Evolutionary conservation across 2,113 vertebrate species (phyloP), one percentile per base, ranked within the genome.

Genomic region (Rallus limicola): DNA sequence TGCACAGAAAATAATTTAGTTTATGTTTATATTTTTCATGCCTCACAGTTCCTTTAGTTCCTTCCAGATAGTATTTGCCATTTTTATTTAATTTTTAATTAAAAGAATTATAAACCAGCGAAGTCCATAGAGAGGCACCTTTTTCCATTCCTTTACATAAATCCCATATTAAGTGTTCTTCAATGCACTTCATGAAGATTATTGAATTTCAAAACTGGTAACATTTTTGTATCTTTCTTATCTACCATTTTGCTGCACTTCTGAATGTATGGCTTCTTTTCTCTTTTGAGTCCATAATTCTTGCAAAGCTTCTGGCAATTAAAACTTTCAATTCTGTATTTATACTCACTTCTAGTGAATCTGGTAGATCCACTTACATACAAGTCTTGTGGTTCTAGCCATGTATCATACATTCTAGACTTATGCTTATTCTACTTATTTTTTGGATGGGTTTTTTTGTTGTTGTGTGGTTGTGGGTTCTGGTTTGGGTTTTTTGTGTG

Each of bases 41-140:
- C 26, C 46, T 28, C 59, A 70, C 36, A 59, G 68, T 91, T 91
- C 84, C 74, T 87, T 89, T 69, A 44, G 34, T 58, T 91, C 26
- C 60, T 89, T 53, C 12, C 65, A 79, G 80, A 91, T 48, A 26
- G 19, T 42, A 71, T 81, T 84, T 92, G 58, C 38, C 34, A 28
- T 55, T 89, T 92, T 40, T 1, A 65, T 94, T 86, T 82, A 56
- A 50, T 75, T 93, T 93, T 87, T 87, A 78, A 95, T 87, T 90
- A 85, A 90, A 85, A 4, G 4, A 60, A 75, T 75, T 58, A 71
- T 78, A 64, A 68, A 89, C 34, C 31, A 71, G 9, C 16, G 25
- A 71, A 67, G 20, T 50, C 52, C 18, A 40, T 46, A 63, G 6
- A 8, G 34, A 86, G 13, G 14, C 16, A 59, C 4, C 64, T 23